A percentile compares a stretch with the other conserved stretches of the same genome.
Conservation (phyloP, 2,797 vertebrate species). For the Myripristis murdjan region DNA sequence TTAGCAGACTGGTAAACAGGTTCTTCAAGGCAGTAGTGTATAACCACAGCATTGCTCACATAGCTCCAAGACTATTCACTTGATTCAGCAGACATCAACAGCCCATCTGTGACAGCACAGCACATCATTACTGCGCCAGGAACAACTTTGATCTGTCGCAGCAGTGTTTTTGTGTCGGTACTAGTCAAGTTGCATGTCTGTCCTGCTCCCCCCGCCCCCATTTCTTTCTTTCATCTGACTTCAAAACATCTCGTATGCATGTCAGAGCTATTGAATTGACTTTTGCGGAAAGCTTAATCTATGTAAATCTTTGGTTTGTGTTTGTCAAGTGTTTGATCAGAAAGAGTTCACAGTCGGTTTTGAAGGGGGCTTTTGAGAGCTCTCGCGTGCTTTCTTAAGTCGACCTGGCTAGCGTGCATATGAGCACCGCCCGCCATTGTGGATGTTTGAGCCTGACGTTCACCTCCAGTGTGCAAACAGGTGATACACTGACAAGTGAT, state of each 20-base stretch:
- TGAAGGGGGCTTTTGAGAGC: constrained; percentile 57
- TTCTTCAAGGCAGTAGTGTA: constrained; percentile 35
- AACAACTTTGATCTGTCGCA: constrained; percentile 29
- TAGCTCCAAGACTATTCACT: constrained; percentile 34
- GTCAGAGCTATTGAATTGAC: constrained; percentile 48
- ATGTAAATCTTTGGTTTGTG: constrained; percentile 63
- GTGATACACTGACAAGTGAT: constrained; percentile 68
- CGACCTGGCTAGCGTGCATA: constrained; percentile 35
- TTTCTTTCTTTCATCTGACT: constrained; percentile 47
- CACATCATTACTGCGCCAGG: background rate
- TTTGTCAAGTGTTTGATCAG: constrained; percentile 72
- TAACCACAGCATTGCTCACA: constrained; percentile 48
- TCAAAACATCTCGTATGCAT: constrained; percentile 41
- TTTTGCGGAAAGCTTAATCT: constrained; percentile 68
- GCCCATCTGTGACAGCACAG: constrained; percentile 32
- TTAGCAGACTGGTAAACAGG: constrained; percentile 50
- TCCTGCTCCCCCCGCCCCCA: constrained; percentile 29
- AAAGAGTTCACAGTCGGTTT: constrained; percentile 64
- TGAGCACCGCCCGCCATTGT: constrained; percentile 13
- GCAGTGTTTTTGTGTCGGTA: constrained; percentile 31
- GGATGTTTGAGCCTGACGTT: constrained; percentile 57
- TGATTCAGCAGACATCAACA: constrained; percentile 27
- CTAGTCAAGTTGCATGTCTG: constrained; percentile 9
- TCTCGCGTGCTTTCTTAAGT: constrained; percentile 34
- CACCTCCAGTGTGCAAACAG: constrained; percentile 58